Evolutionary conservation across 1,140 invertebrate genomes (phyloP).

Genomic region (Goniozus legneri): DNA sequence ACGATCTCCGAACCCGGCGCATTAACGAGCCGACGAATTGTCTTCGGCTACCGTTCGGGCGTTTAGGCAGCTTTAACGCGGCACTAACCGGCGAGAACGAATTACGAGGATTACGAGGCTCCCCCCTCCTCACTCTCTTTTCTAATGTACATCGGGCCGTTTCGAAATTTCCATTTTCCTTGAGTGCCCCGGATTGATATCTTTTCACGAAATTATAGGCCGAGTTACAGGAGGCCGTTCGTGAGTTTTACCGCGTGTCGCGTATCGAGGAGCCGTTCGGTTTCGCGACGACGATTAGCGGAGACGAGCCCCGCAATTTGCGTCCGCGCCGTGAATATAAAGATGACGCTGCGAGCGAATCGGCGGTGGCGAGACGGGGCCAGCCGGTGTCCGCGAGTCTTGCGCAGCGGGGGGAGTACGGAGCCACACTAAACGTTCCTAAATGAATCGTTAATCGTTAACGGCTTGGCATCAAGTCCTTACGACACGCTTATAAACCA

Average conservation of each 20-base stretch:
- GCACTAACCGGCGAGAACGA: conserved; percentile 21
- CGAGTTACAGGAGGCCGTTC: too few species aligned
- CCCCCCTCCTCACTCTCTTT: too few species aligned
- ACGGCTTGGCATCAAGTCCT: conserved; percentile 39
- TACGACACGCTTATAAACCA: conserved; percentile 50
- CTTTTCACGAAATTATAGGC: too few species aligned
- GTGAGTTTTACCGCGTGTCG: too few species aligned
- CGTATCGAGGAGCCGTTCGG: too few species aligned
- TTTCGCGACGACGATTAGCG: too few species aligned
- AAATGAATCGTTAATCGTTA: conserved; percentile 56
- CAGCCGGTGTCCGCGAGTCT: too few species aligned
- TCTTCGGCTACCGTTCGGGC: conserved; percentile 23
- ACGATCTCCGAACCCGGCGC: conserved; percentile 19
- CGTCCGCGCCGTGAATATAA: conserved; percentile 2
- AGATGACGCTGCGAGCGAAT: conserved; percentile 12
- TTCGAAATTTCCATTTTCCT: too few species aligned
- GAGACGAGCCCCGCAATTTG: conserved; percentile 10
- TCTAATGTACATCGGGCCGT: too few species aligned
- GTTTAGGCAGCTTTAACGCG: conserved; percentile 28
- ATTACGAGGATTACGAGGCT: conserved; percentile 27
- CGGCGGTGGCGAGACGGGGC: conserved; percentile 7
- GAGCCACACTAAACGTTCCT: conserved; percentile 44
- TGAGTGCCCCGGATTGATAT: too few species aligned
- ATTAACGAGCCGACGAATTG: conserved; percentile 30
- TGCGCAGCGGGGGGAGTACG: too few species aligned